Conservation (phyloP, 1,140 invertebrate genomes). For the Drosophila teissieri region DNA sequence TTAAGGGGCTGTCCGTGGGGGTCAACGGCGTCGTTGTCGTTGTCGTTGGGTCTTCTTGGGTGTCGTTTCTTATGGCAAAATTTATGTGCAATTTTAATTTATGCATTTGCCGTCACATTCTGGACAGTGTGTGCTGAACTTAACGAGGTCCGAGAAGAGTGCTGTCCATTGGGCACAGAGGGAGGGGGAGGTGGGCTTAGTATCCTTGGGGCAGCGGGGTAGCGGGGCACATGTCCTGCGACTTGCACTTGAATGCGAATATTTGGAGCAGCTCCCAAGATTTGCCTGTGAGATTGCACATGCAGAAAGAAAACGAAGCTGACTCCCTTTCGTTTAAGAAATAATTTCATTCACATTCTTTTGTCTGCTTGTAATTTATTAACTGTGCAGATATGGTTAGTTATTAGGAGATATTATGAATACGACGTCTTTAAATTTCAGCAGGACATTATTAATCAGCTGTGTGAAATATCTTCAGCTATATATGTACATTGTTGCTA, state of each 20-base stretch:
- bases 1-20: conserved; percentile 58
- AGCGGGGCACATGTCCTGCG: conserved; percentile 4
- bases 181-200: neutral
- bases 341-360: conserved; percentile 1
- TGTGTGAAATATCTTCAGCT: neutral
- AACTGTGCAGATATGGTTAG: neutral
- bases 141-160: conserved; percentile 45
- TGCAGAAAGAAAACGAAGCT: neutral
- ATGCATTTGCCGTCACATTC: conserved; percentile 62
- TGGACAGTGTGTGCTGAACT: conserved; percentile 52
- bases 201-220: neutral
- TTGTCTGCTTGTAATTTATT: neutral
- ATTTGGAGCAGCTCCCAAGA: conserved; percentile 4
- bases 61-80: conserved; percentile 70
- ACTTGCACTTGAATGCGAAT: conserved; percentile 13
- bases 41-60: conserved; percentile 43
- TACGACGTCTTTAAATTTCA: neutral
- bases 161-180: neutral
- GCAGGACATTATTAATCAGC: neutral
- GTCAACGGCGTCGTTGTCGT: conserved; percentile 41
- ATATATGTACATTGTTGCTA: neutral
- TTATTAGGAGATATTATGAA: neutral
- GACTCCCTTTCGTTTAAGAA: neutral
- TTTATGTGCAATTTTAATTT: conserved; percentile 77
- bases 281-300: conserved; percentile 2